phyloP scores from a whole-genome alignment of 1,140 invertebrate genomes.

The Penaeus vannamei region DNA sequence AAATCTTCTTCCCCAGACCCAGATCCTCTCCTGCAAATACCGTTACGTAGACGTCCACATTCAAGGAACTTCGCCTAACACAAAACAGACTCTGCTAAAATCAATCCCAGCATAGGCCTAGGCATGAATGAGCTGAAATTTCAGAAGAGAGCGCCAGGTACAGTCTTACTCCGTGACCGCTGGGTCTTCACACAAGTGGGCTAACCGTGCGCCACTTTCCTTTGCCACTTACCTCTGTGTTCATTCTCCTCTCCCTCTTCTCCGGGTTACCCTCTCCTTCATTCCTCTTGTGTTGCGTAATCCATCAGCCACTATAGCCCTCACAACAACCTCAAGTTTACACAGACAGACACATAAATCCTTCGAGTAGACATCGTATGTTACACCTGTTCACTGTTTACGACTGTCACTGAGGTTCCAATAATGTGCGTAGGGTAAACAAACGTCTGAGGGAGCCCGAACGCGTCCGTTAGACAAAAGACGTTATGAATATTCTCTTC shows the following conservation, averaged over 20 bases:
- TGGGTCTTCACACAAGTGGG: neutral
- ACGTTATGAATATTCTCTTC: too few species aligned
- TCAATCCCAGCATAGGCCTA: too few species aligned
- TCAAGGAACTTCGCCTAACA: too few species aligned
- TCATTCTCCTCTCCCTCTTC: constrained; percentile 61
- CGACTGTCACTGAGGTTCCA: constrained; percentile 25
- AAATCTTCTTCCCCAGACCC: too few species aligned
- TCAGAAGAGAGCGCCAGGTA: neutral
- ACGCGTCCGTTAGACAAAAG: too few species aligned
- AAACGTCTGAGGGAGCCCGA: neutral
- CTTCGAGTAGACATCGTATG: constrained; percentile 42
- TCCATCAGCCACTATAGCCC: constrained; percentile 26
- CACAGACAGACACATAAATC: constrained; percentile 36
- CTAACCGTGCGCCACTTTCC: constrained; percentile 39
- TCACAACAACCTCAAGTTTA: constrained; percentile 26
- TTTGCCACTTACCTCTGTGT: constrained; percentile 56
- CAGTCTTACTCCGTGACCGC: constrained; percentile 16
- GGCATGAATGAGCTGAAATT: constrained; percentile 31
- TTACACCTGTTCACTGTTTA: constrained; percentile 45
- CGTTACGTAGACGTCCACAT: too few species aligned
- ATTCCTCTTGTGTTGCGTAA: constrained; percentile 47
- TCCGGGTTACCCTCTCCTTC: constrained; percentile 40
- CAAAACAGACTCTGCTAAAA: too few species aligned
- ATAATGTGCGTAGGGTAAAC: neutral
- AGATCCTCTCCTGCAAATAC: too few species aligned